Evolutionary conservation across 53 echinoderm and acorn worm genomes (phyloP).

Genomic region (Echinarachnius parma): DNA sequence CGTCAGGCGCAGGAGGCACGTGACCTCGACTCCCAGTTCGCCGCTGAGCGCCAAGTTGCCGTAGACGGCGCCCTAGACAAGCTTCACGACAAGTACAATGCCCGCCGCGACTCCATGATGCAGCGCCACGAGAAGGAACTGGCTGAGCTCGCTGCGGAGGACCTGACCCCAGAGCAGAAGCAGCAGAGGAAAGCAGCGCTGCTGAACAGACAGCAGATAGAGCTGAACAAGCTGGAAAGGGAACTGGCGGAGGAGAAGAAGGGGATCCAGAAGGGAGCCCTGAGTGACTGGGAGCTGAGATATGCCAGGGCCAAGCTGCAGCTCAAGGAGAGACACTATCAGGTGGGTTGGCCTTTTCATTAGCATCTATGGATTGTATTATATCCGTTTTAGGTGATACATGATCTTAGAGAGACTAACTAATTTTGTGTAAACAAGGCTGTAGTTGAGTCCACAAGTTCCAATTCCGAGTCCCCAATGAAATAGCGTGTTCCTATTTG

Average conservation of each 20-base stretch:
- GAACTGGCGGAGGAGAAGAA: constrained; percentile 79
- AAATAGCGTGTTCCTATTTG: too few relatives aligned
- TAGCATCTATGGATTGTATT: too few relatives aligned
- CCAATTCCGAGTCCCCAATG: too few relatives aligned
- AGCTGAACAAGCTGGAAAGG: constrained; percentile 80
- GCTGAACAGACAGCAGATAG: constrained; percentile 88
- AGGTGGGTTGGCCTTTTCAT: too few relatives aligned
- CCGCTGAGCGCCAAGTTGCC: constrained; percentile 86
- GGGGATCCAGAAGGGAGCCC: constrained; percentile 77
- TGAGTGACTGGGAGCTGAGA: constrained; percentile 94
- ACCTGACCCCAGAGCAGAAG: constrained; percentile 65
- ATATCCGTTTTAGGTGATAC: too few relatives aligned
- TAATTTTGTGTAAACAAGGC: too few relatives aligned
- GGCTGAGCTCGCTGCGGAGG: constrained; percentile 71
- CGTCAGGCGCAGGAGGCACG: constrained; percentile 82
- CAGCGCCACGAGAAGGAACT: constrained; percentile 89
- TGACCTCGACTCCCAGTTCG: constrained; percentile 84
- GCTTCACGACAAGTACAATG: constrained; percentile 84
- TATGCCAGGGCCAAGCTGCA: constrained; percentile 88
- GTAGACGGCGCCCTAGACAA: constrained; percentile 84
- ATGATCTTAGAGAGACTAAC: too few relatives aligned
- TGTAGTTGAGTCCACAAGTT: too few relatives aligned
- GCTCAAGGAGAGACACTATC: constrained; percentile 88
- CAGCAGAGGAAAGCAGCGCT: constrained; percentile 77
- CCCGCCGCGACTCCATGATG: constrained; percentile 73